phyloP scores from a whole-genome alignment of 2,113 vertebrate genomes.

The Epinephelus cyanopodus region DNA sequence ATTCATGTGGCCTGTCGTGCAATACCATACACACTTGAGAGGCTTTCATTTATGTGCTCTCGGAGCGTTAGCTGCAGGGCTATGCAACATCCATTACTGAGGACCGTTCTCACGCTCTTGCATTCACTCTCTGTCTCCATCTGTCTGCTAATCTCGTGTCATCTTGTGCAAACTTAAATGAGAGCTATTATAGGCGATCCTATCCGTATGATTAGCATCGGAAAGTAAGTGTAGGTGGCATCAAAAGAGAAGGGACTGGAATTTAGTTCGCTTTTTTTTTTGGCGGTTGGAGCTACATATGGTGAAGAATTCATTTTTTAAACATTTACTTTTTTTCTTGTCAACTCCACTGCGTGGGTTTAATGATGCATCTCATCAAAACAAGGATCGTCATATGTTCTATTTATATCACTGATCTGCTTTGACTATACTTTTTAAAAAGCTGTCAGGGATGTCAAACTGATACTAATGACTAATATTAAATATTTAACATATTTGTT shows the following conservation, averaged over 20 bases:
- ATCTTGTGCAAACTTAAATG: constrained; percentile 50
- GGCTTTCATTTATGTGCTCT: constrained; percentile 68
- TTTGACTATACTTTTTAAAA: neutral
- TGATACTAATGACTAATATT: no score
- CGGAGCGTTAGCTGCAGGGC: constrained; percentile 58
- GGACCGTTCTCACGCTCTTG: constrained; percentile 21
- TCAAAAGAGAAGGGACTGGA: no score
- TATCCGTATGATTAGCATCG: constrained; percentile 2
- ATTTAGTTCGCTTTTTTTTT: no score
- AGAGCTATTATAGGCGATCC: constrained; percentile 9
- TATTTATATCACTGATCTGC: neutral
- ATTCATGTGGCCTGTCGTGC: constrained; percentile 47
- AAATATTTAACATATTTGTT: neutral
- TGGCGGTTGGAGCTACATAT: constrained; percentile 5
- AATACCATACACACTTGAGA: constrained; percentile 56
- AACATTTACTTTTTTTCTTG: neutral
- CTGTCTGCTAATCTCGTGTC: constrained; percentile 18
- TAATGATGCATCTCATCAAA: constrained; percentile 19
- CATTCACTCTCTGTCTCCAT: constrained; percentile 19
- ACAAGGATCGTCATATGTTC: neutral
- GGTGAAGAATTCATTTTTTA: neutral
- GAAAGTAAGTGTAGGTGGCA: neutral
- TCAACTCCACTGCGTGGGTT: neutral
- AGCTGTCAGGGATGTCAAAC: no score
- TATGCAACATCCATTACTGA: constrained; percentile 55